Evolutionary conservation across 2,797 vertebrate species (phyloP).

Genomic region (Ficedula albicollis): DNA sequence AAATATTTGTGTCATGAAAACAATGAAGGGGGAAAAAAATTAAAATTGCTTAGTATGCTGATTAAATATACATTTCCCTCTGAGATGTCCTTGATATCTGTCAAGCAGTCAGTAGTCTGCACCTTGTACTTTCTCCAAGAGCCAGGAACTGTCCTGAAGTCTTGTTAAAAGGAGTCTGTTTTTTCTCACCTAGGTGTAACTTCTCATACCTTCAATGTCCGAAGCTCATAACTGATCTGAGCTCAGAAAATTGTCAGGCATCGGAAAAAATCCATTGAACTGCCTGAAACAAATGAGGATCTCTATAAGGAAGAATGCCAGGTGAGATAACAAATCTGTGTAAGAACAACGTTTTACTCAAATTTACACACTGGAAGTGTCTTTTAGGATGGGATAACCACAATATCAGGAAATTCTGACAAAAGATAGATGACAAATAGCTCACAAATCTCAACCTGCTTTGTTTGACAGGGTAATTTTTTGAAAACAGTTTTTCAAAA

Average conservation of each 20-base stretch:
- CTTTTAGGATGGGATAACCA: not conserved
- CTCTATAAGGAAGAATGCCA: not conserved
- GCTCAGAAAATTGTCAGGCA: not conserved
- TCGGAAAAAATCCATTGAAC: not conserved
- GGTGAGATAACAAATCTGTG: not conserved
- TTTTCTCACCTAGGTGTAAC: not conserved
- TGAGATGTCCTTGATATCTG: not conserved
- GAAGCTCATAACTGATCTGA: not conserved
- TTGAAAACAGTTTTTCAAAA: not conserved
- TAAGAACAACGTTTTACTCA: not conserved
- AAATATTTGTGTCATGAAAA: constrained; percentile 27
- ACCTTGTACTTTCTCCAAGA: not conserved
- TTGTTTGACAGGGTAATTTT: not conserved
- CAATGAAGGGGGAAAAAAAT: not conserved
- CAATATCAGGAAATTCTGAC: not conserved
- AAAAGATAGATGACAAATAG: not conserved
- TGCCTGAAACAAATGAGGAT: not conserved
- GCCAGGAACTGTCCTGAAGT: not conserved
- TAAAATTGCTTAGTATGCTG: not conserved
- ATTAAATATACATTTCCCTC: not conserved
- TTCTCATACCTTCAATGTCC: not conserved
- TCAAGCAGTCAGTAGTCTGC: not conserved
- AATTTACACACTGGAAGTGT: not conserved
- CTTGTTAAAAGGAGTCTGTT: not conserved
- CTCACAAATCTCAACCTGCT: not conserved